Percentiles rank a stretch among this genome's conserved stretches.
Evolutionary conservation across 2,888 invertebrate genomes (phyloP).

Genomic region (Brenthis hecate): DNA sequence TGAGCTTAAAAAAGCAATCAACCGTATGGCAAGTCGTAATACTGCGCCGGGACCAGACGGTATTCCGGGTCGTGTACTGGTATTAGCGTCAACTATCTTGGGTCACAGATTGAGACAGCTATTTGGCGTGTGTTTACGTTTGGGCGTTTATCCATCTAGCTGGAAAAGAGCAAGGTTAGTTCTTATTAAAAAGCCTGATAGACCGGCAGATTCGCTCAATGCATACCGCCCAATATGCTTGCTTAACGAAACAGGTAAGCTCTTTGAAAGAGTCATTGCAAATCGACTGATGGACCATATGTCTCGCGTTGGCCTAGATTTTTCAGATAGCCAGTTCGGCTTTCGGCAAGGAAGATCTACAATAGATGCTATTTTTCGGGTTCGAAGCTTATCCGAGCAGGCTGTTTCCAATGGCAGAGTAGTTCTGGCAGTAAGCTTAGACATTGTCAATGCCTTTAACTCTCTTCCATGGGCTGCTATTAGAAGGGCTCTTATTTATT

Average conservation of each 20-base stretch:
- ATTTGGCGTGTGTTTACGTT: constrained; percentile 22
- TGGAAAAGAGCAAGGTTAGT: constrained; percentile 34
- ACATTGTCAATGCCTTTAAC: constrained; percentile 26
- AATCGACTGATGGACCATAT: background rate
- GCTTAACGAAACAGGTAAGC: background rate
- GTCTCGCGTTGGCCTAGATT: background rate
- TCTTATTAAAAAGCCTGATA: constrained; percentile 33
- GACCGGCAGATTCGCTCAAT: constrained; percentile 24
- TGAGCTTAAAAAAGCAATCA: background rate
- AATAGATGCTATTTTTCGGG: background rate
- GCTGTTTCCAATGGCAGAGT: background rate
- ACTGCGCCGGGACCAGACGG: constrained; percentile 32
- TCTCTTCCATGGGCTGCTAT: constrained; percentile 42
- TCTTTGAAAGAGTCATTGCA: background rate
- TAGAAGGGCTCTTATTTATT: constrained; percentile 37
- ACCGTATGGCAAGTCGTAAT: constrained; percentile 15
- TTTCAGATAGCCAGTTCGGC: background rate
- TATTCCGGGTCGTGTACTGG: constrained; percentile 28
- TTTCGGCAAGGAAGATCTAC: background rate
- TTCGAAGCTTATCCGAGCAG: background rate
- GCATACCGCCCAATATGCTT: constrained; percentile 33
- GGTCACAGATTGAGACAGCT: constrained; percentile 21
- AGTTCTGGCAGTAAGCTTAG: background rate
- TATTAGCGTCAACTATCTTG: background rate
- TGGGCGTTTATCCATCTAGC: constrained; percentile 6